A percentile compares a stretch with the other conserved stretches of the same genome.
phyloP scores from a whole-genome alignment of 2,888 invertebrate species.

The Microplitis manilae region DNA sequence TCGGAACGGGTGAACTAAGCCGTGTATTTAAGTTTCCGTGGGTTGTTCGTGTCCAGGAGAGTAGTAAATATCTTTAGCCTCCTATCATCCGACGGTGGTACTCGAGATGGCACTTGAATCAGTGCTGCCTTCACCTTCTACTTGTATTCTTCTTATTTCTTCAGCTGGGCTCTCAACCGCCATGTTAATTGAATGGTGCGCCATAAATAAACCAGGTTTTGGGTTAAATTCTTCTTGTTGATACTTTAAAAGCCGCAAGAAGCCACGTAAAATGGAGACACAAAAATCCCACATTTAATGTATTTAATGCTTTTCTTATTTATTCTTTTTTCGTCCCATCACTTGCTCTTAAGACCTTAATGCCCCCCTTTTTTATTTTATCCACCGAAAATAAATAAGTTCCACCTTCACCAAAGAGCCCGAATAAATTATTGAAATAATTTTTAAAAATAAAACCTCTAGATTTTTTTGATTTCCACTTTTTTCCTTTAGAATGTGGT shows the following conservation, averaged over 20 bases:
- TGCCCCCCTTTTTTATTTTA: background rate
- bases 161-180: conserved; percentile 17
- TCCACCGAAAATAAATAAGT: no score
- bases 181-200: conserved; percentile 54
- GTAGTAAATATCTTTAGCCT: conserved; percentile 44
- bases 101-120: background rate
- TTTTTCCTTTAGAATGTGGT: no score
- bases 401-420: no score
- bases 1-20: conserved; percentile 51
- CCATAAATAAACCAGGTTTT: conserved; percentile 51
- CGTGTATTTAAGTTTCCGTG: conserved; percentile 42
- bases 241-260: conserved; percentile 30
- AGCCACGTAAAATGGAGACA: conserved; percentile 13
- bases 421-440: no score
- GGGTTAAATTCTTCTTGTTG: conserved; percentile 42
- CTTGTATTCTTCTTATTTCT: conserved; percentile 14
- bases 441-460: no score
- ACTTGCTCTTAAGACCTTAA: background rate
- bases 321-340: background rate
- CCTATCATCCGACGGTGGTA: background rate
- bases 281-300: background rate
- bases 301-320: conserved; percentile 17
- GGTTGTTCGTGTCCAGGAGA: conserved; percentile 23
- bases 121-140: conserved; percentile 6
- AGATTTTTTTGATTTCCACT: no score